Evolutionary conservation across 2,797 vertebrate species (phyloP).

Genomic region (Coccyzus lansbergi): DNA sequence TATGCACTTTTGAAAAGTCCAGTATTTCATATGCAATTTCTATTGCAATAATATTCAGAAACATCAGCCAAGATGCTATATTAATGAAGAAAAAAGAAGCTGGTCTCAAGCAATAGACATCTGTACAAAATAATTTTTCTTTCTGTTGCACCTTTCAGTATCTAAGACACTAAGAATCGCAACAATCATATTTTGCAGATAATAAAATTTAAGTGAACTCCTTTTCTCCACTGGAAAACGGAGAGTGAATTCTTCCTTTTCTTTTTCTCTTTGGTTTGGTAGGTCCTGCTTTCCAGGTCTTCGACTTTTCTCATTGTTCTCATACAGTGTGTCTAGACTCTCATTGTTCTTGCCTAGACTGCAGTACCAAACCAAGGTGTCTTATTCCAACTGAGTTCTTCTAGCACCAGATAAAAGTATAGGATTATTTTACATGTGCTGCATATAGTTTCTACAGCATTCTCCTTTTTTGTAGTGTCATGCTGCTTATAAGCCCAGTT

Average conservation of each 20-base stretch:
- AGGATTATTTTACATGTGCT: neutral
- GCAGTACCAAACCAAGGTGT: neutral
- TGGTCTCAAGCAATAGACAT: neutral
- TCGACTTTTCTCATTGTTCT: neutral
- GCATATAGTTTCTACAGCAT: neutral
- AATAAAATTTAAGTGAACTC: neutral
- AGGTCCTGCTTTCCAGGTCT: neutral
- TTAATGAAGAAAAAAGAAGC: neutral
- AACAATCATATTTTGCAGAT: neutral
- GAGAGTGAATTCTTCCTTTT: neutral
- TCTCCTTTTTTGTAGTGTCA: neutral
- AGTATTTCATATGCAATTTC: neutral
- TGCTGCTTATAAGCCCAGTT: neutral
- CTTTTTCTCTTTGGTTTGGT: neutral
- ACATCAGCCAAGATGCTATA: neutral
- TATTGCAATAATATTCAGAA: neutral
- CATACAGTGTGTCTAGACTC: too few species aligned
- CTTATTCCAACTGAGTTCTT: neutral
- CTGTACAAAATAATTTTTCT: neutral
- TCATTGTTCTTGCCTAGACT: too few species aligned
- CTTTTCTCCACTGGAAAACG: neutral
- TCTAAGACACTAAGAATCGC: neutral
- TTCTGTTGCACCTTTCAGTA: neutral
- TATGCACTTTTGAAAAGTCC: neutral
- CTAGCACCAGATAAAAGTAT: neutral